Conservation (phyloP, 2,113 vertebrate species). For the Benitochromis conjunctus region DNA sequence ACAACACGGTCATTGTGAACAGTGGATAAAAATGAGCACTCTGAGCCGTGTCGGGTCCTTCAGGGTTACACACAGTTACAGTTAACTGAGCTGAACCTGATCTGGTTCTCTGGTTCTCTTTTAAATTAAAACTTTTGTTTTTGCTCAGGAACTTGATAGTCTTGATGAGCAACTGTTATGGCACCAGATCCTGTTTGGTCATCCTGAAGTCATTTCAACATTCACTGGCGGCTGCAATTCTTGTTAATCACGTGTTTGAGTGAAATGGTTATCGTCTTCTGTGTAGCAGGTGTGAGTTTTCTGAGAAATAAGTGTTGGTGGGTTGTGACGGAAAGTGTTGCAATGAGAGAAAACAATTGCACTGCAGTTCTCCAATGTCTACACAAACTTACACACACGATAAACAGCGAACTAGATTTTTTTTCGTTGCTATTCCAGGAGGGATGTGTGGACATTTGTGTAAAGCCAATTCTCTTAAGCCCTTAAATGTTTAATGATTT, state of each 20-base stretch:
- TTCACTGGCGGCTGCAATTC: neutral
- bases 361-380: neutral
- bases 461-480: rapidly evolving
- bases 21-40: neutral
- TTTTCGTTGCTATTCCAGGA: neutral
- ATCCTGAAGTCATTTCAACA: neutral
- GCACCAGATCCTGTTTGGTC: neutral
- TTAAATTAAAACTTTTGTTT: neutral
- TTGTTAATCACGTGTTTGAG: neutral
- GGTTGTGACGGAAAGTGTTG: neutral
- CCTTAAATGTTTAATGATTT: neutral
- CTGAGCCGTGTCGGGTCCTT: neutral
- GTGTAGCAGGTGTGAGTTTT: neutral
- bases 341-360: neutral
- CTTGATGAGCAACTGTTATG: neutral
- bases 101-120: neutral
- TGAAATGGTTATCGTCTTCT: neutral
- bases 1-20: neutral
- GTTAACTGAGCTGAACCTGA: neutral
- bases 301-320: neutral
- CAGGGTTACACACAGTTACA: neutral
- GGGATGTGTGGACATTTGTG: neutral
- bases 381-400: neutral
- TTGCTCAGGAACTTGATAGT: neutral
- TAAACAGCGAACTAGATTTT: neutral